A percentile compares a stretch with the other conserved stretches of the same genome.
Conservation (phyloP, 1,140 invertebrate species). For the Plutomurus gul region DNA sequence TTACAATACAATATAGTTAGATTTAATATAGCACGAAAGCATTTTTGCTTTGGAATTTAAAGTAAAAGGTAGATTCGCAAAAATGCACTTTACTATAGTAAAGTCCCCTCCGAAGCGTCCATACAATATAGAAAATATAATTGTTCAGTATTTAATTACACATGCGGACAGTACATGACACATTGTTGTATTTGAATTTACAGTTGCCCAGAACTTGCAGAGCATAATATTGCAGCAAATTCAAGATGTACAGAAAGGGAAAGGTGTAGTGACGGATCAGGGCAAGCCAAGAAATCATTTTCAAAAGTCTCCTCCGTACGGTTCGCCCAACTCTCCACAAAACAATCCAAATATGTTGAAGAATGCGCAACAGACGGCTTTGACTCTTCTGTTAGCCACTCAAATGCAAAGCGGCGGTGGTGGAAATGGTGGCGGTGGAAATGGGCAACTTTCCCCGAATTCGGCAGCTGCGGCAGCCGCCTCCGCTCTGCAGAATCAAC, state of each 20-base stretch:
- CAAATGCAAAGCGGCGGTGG: slow-evolving; percentile 50
- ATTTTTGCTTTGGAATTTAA: too few relatives aligned
- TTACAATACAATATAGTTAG: too few relatives aligned
- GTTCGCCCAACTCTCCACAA: slow-evolving; percentile 16
- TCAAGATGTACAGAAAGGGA: slow-evolving; percentile 56
- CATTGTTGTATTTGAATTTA: slow-evolving; percentile 51
- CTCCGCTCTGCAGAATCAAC: slow-evolving; percentile 54
- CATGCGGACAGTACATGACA: too few relatives aligned
- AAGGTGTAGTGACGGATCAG: slow-evolving; percentile 39
- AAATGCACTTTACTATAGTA: too few relatives aligned
- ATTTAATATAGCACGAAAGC: too few relatives aligned
- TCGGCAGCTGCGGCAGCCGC: slow-evolving; percentile 37
- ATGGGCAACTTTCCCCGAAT: slow-evolving; percentile 49
- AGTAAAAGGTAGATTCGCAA: too few relatives aligned
- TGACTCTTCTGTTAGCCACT: slow-evolving; percentile 57
- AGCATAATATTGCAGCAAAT: slow-evolving; percentile 61
- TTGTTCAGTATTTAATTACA: too few relatives aligned
- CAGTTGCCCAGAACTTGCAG: slow-evolving; percentile 62
- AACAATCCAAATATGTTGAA: slow-evolving; percentile 48
- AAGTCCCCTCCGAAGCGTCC: too few relatives aligned
- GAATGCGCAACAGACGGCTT: slow-evolving; percentile 56
- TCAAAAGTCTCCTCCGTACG: slow-evolving; percentile 37
- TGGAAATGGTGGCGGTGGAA: slow-evolving; percentile 37
- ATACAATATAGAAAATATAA: too few relatives aligned
- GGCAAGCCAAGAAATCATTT: slow-evolving; percentile 39